Conservation (phyloP, 1,140 invertebrate species). For the Nomia melanderi region DNA sequence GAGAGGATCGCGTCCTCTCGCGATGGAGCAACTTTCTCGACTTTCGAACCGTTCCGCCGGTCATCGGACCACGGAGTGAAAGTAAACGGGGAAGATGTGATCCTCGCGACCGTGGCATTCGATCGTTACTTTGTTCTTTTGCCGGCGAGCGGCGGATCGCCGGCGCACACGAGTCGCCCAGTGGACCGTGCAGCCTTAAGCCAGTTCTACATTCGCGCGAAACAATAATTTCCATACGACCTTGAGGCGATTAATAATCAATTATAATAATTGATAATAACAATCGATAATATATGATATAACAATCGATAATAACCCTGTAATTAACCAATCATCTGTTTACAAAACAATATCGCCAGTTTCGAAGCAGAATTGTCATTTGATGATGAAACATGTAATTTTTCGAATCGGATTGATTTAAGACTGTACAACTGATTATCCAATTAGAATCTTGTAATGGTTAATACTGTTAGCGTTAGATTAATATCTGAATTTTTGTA, state of each 20-base stretch:
- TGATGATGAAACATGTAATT: no score
- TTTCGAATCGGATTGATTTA: no score
- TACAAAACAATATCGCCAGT: no score
- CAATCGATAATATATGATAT: no score
- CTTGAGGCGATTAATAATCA: background rate
- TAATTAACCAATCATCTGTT: no score
- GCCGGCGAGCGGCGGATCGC: constrained; percentile 3
- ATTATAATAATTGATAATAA: no score
- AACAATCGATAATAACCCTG: no score
- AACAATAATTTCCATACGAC: background rate
- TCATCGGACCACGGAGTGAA: constrained; percentile 68
- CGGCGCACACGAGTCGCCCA: constrained; percentile 10
- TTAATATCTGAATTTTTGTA: no score
- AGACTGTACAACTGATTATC: no score
- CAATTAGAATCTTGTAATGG: no score
- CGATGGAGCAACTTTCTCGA: constrained; percentile 63
- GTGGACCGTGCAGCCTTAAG: constrained; percentile 16
- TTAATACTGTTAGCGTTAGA: no score
- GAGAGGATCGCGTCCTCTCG: constrained; percentile 18
- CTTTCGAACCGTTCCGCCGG: constrained; percentile 66
- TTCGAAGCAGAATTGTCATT: no score
- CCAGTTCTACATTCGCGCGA: background rate
- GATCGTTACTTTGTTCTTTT: constrained; percentile 24
- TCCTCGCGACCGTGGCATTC: constrained; percentile 63
- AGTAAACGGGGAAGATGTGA: constrained; percentile 65